phyloP scores from a whole-genome alignment of 2,888 invertebrate genomes.

The Hetaerina titia region DNA sequence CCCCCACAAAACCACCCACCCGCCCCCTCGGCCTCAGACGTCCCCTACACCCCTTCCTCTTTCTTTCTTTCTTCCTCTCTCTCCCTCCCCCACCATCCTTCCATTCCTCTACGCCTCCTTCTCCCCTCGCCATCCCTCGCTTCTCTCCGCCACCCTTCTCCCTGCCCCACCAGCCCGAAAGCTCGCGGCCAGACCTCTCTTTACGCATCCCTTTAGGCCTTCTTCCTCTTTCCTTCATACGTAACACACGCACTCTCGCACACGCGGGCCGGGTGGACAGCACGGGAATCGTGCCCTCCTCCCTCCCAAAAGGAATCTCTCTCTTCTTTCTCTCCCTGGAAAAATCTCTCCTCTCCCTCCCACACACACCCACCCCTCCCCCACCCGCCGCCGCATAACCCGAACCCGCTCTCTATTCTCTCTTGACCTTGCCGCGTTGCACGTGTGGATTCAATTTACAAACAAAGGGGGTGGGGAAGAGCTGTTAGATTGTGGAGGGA shows the following conservation, averaged over 20 bases:
- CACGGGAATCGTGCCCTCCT: not conserved
- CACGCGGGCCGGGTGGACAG: not conserved
- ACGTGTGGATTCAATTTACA: conserved; percentile 42
- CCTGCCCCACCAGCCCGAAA: not conserved
- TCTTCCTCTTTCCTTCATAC: no score
- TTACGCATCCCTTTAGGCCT: not conserved
- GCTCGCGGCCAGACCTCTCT: not conserved
- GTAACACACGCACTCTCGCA: not conserved
- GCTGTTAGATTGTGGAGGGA: no score
- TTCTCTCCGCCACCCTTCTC: not conserved
- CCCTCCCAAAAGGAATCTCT: not conserved
- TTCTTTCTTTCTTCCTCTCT: not conserved
- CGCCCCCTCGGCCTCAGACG: not conserved
- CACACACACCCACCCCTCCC: not conserved
- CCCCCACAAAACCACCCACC: not conserved
- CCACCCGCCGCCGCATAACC: conserved; percentile 1
- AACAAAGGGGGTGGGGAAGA: not conserved
- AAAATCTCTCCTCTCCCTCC: conserved; percentile 7
- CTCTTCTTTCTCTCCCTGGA: not conserved
- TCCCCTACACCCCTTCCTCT: not conserved
- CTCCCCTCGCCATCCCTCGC: not conserved
- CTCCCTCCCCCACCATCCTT: not conserved
- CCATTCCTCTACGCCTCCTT: not conserved
- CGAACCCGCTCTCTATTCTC: conserved; percentile 34
- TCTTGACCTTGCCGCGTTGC: conserved; percentile 57